These are phyloP conservation scores for Aphidius ervi DNA, from an alignment of 1,140 invertebrate species.

Conservation along the genomic window DNA sequence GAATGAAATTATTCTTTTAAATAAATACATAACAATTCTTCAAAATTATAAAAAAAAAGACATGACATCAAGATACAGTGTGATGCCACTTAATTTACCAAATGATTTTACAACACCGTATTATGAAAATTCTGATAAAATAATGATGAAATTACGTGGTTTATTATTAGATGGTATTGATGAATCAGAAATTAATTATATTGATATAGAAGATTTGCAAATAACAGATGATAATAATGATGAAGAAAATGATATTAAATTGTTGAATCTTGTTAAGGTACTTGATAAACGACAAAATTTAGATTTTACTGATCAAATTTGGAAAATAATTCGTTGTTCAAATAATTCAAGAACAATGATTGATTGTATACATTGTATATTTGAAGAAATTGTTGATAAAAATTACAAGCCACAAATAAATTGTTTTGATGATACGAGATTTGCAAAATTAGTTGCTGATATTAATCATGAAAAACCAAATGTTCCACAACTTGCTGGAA, in stretches of 20 bases:
- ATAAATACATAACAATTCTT: conserved; percentile 37
- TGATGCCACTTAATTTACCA: conserved; percentile 31
- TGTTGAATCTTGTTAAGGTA: conserved; percentile 29
- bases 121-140: conserved; percentile 26
- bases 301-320: conserved; percentile 44
- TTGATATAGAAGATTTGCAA: conserved; percentile 1
- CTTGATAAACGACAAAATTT: conserved; percentile 32
- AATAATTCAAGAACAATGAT: conserved; percentile 32
- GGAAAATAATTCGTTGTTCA: conserved; percentile 36
- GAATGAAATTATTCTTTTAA: conserved; percentile 36
- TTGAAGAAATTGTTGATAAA: conserved; percentile 29
- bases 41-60: conserved; percentile 29
- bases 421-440: conserved; percentile 32
- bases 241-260: conserved; percentile 27
- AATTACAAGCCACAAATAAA: conserved; percentile 32
- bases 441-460: conserved; percentile 33
- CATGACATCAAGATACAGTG: conserved; percentile 25
- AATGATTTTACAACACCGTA: conserved; percentile 32
- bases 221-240: conserved; percentile 23
- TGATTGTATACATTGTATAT: conserved; percentile 32
- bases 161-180: conserved; percentile 32
- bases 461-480: conserved; percentile 24
- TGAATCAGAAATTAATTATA: conserved; percentile 1
- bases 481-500: conserved; percentile 29
- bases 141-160: conserved; percentile 30